Base-by-base conservation (phyloP, 1,140 invertebrate genomes). In the Lucilia sericata region DNA sequence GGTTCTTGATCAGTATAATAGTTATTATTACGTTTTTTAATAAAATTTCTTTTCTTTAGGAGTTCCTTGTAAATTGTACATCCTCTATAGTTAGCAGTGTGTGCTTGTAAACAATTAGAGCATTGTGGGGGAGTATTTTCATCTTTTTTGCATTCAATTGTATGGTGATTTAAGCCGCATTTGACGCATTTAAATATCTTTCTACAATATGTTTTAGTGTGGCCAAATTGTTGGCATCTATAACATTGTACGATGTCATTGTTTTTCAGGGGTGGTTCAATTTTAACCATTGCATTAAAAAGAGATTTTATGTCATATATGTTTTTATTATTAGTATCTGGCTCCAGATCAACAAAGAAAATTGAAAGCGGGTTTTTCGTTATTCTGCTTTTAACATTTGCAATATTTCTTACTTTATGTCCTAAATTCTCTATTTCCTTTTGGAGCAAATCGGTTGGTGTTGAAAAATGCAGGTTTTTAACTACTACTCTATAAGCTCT, bases 151-250 rank as follows among this genome's bases (percentile, higher is more conserved):
- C 76, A 88, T 75, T 84, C 82, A 85, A 13, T 78, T 51, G 87
- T 91, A 90, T 30, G 75, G 75, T 92, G 91, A n/a, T 88, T 76
- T 30, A 82, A 83, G 14, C 84, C n/a, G n/a, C n/a, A n/a, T n/a
- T n/a, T n/a, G n/a, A n/a, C 88, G 86, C 91, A 92, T 86, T 91
- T 91, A 5, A 92, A 83, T 74, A 34, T 14, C 42, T 74, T 83
- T 55, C 42, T 78, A 34, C 83, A 83, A 34, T 55, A 83, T 14
- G 42, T 19, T 70, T 78, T 75, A 12, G 83, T 83, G 74, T 76
- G 83, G 7, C 83, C 83, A 55, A 30, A 51, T 55, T 83, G n/a
- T 55, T 83, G 83, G 19, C 83, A n/a, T n/a, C n/a, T n/a, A n/a
- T n/a, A n/a, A 83, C 83, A 83, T 34, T 83, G 83, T 5, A 83